phyloP scores from a whole-genome alignment of 30 jellyfish, hydroid and myxozoan genomes.

The Sanderia malayensis region DNA sequence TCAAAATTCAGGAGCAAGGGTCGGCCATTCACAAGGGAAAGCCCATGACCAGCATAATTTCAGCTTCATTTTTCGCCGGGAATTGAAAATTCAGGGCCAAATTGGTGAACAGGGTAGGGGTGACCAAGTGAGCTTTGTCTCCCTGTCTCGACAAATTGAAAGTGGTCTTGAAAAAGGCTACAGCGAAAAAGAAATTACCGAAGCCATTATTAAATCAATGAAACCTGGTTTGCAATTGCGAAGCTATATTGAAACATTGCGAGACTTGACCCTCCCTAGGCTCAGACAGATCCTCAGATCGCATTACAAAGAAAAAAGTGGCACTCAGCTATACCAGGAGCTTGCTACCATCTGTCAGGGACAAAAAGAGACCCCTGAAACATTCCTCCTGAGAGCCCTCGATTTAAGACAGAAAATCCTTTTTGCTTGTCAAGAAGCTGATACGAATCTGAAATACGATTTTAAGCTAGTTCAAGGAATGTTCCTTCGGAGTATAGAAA shows the following conservation, averaged over 20 bases:
- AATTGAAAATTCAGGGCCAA: slow-evolving; percentile 11
- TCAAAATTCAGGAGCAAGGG: slow-evolving; percentile 2
- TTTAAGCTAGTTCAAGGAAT: slow-evolving; percentile 20
- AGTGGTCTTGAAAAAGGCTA: slow-evolving; percentile 29
- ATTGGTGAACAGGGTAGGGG: slow-evolving; percentile 23
- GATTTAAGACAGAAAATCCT: slow-evolving; percentile 24
- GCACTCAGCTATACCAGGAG: slow-evolving; percentile 36
- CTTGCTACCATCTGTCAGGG: slow-evolving; percentile 10
- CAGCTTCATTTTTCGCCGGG: neutral
- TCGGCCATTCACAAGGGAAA: neutral
- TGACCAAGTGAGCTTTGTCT: slow-evolving; percentile 15
- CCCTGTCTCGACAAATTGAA: slow-evolving; percentile 24
- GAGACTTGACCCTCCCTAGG: slow-evolving; percentile 20
- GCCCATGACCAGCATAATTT: slow-evolving; percentile 3
- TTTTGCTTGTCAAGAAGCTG: slow-evolving; percentile 34
- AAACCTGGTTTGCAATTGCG: no score
- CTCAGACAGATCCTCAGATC: slow-evolving; percentile 18
- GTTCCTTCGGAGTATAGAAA: slow-evolving; percentile 14
- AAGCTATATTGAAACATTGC: slow-evolving; percentile 17
- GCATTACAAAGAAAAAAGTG: slow-evolving; percentile 33
- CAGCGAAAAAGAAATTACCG: slow-evolving; percentile 13
- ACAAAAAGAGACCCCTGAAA: slow-evolving; percentile 28
- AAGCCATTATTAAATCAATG: slow-evolving; percentile 23
- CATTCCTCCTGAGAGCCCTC: slow-evolving; percentile 31
- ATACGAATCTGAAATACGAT: slow-evolving; percentile 17